Conservation (phyloP, 1,140 invertebrate genomes). For the Euwallacea similis region DNA sequence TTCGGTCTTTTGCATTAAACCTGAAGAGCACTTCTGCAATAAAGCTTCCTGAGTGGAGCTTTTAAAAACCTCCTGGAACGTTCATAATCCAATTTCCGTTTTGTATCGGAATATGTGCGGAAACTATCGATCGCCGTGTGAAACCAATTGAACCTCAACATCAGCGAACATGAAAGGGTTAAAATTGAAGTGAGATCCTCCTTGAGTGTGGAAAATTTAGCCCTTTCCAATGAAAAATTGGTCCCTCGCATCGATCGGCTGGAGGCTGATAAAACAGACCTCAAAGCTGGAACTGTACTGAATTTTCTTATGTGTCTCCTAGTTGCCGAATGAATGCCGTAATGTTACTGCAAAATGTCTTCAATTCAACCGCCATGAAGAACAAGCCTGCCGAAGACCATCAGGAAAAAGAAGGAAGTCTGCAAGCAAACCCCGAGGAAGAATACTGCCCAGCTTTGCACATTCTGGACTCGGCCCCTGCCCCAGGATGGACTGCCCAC, state of each 20-base stretch:
- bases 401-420: background rate
- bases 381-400: background rate
- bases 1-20: no score
- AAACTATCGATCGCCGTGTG: no score
- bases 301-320: background rate
- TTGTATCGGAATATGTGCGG: no score
- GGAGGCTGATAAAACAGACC: background rate
- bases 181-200: background rate
- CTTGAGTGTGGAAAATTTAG: background rate
- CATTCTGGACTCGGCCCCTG: slow-evolving; percentile 51
- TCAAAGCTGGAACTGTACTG: background rate
- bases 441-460: slow-evolving; percentile 39
- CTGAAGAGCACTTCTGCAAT: no score
- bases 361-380: slow-evolving; percentile 9
- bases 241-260: background rate
- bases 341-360: slow-evolving; percentile 9
- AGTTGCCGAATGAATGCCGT: background rate
- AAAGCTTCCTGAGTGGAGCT: no score
- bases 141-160: background rate
- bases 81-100: no score
- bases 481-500: slow-evolving; percentile 70
- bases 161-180: slow-evolving; percentile 1
- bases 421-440: slow-evolving; percentile 3
- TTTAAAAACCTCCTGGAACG: no score
- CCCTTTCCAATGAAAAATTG: background rate